Evolutionary conservation across 1,140 invertebrate species (phyloP), one percentile per base, ranked within the genome.

Genomic region (Penaeus chinensis): DNA sequence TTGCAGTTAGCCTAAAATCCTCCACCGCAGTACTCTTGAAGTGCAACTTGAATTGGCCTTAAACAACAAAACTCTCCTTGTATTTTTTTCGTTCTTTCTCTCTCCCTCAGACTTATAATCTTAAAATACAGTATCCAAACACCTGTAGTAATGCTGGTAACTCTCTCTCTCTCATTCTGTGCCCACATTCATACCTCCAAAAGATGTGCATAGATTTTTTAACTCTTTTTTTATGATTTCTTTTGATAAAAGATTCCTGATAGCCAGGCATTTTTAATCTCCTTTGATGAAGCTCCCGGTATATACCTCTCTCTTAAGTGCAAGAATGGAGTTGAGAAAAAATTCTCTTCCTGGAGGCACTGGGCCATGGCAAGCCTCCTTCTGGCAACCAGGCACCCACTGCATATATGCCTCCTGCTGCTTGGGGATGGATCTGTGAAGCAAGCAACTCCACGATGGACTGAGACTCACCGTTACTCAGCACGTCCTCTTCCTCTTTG

Each of bases 1-100:
- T 87, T 77, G 32, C 61, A 76, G 63, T 87, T 76, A 87, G 74
- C 86, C 65, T 81, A 83, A 83, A 82, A 82, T 71, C 81, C 82
- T 27, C 81, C 86, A 77, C 65, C 80, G 54, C 61, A 54, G 32
- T 77, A 82, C 82, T 69, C 86, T 82, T 62, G 27, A 47, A 82
- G 86, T 77, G 86, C 80, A 78, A 78, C 74, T 78, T 81, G 62
- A 37, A 78, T 47, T 82, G 82, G 76, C 47, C 63, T 65, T 69
- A 60, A 86, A 62, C 69, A n/a, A 86, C 66, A 66, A 32, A 82
- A 74, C 78, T 60, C 37, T 83, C 61, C 74, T 37, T 77, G n/a
- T 20, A 18, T 37, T 77, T 37, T 37, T 37, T 18, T 77, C 10
- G 0, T 37, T 27, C 74, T 37, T 18, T 20, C 47, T 77, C n/a